These are phyloP conservation scores for Bedellia somnulentella DNA, from an alignment of 2,888 invertebrate species.

Conservation along the genomic window DNA sequence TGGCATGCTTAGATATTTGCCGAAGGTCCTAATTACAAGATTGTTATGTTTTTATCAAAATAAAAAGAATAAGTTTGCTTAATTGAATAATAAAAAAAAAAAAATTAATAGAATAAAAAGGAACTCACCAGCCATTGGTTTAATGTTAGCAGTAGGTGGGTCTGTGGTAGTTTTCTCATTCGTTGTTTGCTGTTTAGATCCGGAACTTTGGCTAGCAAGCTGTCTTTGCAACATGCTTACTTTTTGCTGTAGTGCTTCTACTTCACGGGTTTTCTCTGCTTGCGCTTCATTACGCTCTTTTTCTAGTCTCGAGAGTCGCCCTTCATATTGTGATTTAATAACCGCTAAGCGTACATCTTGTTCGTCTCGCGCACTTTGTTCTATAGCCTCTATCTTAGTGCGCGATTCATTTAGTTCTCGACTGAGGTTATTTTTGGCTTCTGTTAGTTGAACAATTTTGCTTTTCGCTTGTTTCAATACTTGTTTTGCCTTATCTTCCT, in stretches of 20 bases:
- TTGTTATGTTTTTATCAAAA: too few species aligned
- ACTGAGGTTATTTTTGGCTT: constrained; percentile 64
- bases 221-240: constrained; percentile 70
- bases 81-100: too few species aligned
- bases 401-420: constrained; percentile 62
- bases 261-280: constrained; percentile 63
- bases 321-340: constrained; percentile 71
- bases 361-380: constrained; percentile 56
- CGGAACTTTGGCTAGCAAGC: constrained; percentile 69
- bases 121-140: constrained; percentile 82
- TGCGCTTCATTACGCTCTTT: constrained; percentile 71
- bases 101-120: too few species aligned
- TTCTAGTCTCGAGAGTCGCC: constrained; percentile 68
- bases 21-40: too few species aligned
- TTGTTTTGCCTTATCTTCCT: constrained; percentile 67
- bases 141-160: constrained; percentile 85
- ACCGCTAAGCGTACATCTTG: constrained; percentile 61
- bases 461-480: constrained; percentile 74
- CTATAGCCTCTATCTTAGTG: constrained; percentile 44
- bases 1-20: too few species aligned
- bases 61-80: too few species aligned
- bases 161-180: constrained; percentile 60
- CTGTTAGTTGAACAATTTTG: constrained; percentile 72
- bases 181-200: constrained; percentile 64
- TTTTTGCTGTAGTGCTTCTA: constrained; percentile 73